Conservation (phyloP, 2,797 vertebrate species). For the Chromobotia macracanthus region DNA sequence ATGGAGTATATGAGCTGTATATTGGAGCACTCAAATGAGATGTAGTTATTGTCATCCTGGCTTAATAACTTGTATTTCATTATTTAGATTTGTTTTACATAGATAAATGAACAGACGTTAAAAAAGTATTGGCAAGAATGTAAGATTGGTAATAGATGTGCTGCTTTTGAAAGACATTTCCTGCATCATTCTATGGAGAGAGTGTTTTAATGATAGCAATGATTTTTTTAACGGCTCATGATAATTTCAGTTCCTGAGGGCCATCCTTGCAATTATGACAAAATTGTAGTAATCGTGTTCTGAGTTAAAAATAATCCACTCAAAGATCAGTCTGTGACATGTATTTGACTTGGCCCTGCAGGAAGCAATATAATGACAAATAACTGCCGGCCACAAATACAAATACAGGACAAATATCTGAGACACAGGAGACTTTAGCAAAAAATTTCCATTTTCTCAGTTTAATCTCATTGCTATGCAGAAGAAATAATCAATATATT, state of each 20-base stretch:
- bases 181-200: not conserved
- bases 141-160: not conserved
- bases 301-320: not conserved
- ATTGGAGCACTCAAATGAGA: not conserved
- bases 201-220: not conserved
- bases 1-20: no score
- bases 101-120: not conserved
- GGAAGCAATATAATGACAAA: not conserved
- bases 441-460: no score
- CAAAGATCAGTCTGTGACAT: not conserved
- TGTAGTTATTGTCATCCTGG: not conserved
- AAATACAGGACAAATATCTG: no score
- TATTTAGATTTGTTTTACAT: not conserved
- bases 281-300: not conserved
- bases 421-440: no score
- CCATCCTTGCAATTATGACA: not conserved
- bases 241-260: not conserved
- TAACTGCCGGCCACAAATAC: not conserved
- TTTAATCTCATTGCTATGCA: no score
- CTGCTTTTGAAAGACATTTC: not conserved
- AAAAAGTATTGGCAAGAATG: not conserved
- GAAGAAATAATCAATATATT: no score
- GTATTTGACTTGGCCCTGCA: not conserved
- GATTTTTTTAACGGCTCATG: not conserved
- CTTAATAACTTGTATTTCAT: not conserved